A percentile compares a stretch with the other conserved stretches of the same genome.
phyloP scores from a whole-genome alignment of 2,113 vertebrate species.

The Hemiscyllium ocellatum region DNA sequence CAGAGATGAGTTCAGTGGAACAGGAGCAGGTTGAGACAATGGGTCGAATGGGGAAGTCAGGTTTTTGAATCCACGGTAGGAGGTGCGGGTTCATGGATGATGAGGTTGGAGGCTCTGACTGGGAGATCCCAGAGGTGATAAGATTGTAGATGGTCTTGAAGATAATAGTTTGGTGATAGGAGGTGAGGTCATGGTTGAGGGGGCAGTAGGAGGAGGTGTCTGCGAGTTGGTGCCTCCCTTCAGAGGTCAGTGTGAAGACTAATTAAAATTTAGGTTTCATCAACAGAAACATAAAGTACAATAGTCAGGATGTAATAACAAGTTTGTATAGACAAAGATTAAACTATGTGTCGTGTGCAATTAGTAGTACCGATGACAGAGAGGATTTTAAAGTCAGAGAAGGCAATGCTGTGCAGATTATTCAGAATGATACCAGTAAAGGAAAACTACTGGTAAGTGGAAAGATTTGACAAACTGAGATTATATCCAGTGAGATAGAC shows the following conservation, averaged over 20 bases:
- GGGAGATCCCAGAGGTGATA: too few relatives aligned
- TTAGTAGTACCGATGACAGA: neutral
- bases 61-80: too few relatives aligned
- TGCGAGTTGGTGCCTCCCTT: too few relatives aligned
- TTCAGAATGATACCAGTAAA: neutral
- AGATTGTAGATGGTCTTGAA: too few relatives aligned
- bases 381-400: neutral
- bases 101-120: too few relatives aligned
- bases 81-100: too few relatives aligned
- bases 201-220: too few relatives aligned
- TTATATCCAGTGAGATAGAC: neutral
- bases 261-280: neutral
- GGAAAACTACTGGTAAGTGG: neutral
- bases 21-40: too few relatives aligned
- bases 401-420: neutral
- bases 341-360: neutral
- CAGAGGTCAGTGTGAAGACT: neutral
- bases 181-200: too few relatives aligned
- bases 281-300: neutral
- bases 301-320: neutral
- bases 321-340: neutral
- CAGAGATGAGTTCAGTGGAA: too few relatives aligned
- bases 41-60: too few relatives aligned
- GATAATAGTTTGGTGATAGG: too few relatives aligned
- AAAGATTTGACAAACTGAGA: neutral